These are phyloP conservation scores for Cyaniris semiargus DNA, from an alignment of 2,888 invertebrate species.

Conservation along the genomic window DNA sequence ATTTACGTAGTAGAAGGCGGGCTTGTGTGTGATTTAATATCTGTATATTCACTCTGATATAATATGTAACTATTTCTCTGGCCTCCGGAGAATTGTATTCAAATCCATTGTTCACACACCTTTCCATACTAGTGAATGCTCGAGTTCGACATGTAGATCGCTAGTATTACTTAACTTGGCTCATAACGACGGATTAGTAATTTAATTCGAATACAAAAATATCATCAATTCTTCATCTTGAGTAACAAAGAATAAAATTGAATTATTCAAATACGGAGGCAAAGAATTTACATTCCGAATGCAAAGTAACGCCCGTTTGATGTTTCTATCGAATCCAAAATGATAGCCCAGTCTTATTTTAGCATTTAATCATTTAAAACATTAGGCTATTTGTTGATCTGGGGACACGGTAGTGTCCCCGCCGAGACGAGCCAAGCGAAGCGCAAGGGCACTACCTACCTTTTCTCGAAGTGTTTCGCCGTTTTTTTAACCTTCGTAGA, in stretches of 20 bases:
- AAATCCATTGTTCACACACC: not conserved
- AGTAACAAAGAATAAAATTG: slow-evolving; percentile 21
- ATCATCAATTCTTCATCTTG: slow-evolving; percentile 2
- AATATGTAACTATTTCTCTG: slow-evolving; percentile 1
- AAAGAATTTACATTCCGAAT: slow-evolving; percentile 19
- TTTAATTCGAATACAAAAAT: not conserved
- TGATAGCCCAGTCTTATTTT: not conserved
- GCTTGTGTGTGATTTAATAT: not conserved
- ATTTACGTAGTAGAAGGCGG: not conserved
- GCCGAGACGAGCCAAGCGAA: too few relatives aligned
- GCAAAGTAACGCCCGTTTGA: slow-evolving; percentile 22
- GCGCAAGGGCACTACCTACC: too few relatives aligned
- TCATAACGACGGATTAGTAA: not conserved
- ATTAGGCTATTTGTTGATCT: not conserved
- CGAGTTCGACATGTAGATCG: not conserved
- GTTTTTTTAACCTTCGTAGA: too few relatives aligned
- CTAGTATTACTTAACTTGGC: not conserved
- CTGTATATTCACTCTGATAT: slow-evolving; percentile 14
- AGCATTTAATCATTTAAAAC: not conserved
- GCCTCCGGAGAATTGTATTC: not conserved
- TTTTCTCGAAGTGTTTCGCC: too few relatives aligned
- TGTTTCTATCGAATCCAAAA: slow-evolving; percentile 8
- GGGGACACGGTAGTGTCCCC: too few relatives aligned
- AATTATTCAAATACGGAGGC: slow-evolving; percentile 17
- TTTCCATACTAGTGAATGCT: not conserved